Base-by-base conservation (phyloP, 2,888 invertebrate genomes). In the Matsumyia berberina region DNA sequence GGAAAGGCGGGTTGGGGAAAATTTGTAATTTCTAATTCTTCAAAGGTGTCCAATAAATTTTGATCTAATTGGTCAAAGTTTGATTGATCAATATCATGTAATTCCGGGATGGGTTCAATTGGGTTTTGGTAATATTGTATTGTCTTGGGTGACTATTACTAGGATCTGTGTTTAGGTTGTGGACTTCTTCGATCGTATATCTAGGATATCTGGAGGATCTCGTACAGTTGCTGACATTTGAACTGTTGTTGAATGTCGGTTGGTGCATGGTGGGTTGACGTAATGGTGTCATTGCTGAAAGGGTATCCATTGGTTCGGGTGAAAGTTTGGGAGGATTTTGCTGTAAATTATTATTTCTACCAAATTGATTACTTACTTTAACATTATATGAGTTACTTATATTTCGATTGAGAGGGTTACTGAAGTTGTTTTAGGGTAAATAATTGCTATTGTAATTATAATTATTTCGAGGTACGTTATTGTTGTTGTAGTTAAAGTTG, bases 1-100 rank as follows among this genome's bases (percentile, higher is more conserved):
- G 4, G 60, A 29, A 44, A 33, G 42, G 60, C 42, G 19, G 42
- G 12, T 42, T 5, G 60, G 29, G n/a, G n/a, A n/a, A n/a, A n/a
- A n/a, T n/a, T n/a, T n/a, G n/a, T n/a, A n/a, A n/a, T n/a, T n/a
- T n/a, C n/a, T n/a, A n/a, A n/a, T n/a, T n/a, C n/a, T n/a, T n/a
- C n/a, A n/a, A n/a, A n/a, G n/a, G n/a, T n/a, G n/a, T 29, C 24
- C 42, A 24, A 60, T 60, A 35, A 6, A 5, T 35, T 11, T 1
- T 57, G n/a, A 11, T 33, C 15, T 19, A 12, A 9, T 33, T 55
- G 0, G 9, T 55, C 33, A 15, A 33, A 55, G 12, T 53, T 12
- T 35, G 33, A 33, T 33, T 33, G 33, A 1, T 2, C 33, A 33
- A 8, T 33, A 33, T 33, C 33, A 33, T 33, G 8, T 8, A 33